phyloP scores from a whole-genome alignment of 2,888 invertebrate species.

The Xiphydria camelus region DNA sequence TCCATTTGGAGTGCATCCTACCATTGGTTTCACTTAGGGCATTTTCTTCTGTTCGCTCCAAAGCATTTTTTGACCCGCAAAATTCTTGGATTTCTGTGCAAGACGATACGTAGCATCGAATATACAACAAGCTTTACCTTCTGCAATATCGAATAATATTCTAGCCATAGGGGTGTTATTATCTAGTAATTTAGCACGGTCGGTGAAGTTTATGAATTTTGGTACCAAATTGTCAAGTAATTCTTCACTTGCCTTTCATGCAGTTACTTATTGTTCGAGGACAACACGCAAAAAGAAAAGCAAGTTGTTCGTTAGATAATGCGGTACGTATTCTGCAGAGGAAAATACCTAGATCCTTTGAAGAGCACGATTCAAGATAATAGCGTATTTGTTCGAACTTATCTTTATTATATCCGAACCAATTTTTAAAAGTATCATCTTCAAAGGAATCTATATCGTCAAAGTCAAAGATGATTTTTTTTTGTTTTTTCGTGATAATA shows the following conservation, averaged over 20 bases:
- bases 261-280: too few species aligned
- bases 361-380: too few species aligned
- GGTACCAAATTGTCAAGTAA: background rate
- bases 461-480: background rate
- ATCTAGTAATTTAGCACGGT: background rate
- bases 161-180: constrained; percentile 3
- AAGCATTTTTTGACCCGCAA: constrained; percentile 15
- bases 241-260: constrained; percentile 1
- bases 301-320: too few species aligned
- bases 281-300: too few species aligned
- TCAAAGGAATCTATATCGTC: background rate
- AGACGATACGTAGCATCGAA: constrained; percentile 16
- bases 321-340: too few species aligned
- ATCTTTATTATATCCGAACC: too few species aligned
- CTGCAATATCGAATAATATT: constrained; percentile 4
- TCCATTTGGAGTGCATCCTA: constrained; percentile 11
- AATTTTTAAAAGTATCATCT: too few species aligned
- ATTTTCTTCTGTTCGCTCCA: constrained; percentile 19
- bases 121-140: background rate
- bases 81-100: constrained; percentile 14
- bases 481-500: background rate
- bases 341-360: too few species aligned
- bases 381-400: too few species aligned
- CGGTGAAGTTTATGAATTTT: constrained; percentile 7
- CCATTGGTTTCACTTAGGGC: constrained; percentile 14